A percentile compares a stretch with the other conserved stretches of the same genome.
Conservation (phyloP, 2,113 vertebrate species). For the Myrmecobius fasciatus region DNA sequence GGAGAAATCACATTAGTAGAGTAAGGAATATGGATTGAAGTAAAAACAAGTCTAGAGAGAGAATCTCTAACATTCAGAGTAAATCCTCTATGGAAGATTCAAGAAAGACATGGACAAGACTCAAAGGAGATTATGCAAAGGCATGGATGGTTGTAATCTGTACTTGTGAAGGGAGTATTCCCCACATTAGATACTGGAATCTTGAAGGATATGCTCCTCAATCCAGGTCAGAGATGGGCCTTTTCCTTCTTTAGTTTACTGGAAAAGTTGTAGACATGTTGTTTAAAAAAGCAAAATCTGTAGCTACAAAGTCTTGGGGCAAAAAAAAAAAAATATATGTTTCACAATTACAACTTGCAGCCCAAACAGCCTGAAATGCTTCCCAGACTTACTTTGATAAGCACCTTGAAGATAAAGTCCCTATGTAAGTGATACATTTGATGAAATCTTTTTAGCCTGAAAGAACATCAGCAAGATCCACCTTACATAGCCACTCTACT, state of each 20-base stretch:
- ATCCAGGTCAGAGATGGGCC: not conserved
- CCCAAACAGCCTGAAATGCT: constrained; percentile 40
- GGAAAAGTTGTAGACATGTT: not conserved
- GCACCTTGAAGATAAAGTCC: constrained; percentile 46
- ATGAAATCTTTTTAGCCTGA: constrained; percentile 15
- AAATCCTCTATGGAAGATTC: not conserved
- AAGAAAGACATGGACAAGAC: not conserved
- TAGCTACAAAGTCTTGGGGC: constrained; percentile 2
- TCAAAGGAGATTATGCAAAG: not conserved
- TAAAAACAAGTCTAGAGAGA: not conserved
- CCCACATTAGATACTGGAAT: not conserved
- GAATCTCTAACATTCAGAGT: not conserved
- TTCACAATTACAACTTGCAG: constrained; percentile 52
- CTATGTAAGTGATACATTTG: constrained; percentile 37
- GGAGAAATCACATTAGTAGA: not conserved
- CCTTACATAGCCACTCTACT: constrained; percentile 43
- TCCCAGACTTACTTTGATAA: constrained; percentile 23
- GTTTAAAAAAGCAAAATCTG: not conserved
- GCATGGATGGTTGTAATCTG: not conserved
- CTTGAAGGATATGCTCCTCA: not conserved
- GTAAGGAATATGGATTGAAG: not conserved
- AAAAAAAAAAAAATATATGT: constrained; percentile 49
- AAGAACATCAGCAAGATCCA: constrained; percentile 43
- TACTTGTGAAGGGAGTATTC: not conserved
- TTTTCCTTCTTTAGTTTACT: not conserved